These are phyloP conservation scores for Chloroceryle aenea DNA, from an alignment of 2,113 vertebrate genomes.

Conservation along the genomic window DNA sequence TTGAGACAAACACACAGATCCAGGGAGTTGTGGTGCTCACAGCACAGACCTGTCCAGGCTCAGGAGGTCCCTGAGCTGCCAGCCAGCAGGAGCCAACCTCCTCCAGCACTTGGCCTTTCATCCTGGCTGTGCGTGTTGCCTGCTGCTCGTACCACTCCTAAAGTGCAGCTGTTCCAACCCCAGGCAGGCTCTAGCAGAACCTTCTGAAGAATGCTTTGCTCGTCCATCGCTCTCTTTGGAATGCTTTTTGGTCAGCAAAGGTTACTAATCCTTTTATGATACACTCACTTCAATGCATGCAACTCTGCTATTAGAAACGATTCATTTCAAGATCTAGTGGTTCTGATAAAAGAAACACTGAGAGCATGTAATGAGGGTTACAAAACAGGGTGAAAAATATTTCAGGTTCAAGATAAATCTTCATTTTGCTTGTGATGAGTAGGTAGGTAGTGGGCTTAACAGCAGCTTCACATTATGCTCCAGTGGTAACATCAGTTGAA, in stretches of 20 bases:
- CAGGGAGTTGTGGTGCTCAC: background rate
- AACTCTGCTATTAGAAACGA: background rate
- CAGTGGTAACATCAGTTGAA: background rate
- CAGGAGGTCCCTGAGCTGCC: background rate
- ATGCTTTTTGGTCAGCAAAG: background rate
- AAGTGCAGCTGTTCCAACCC: background rate
- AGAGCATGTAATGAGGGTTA: background rate
- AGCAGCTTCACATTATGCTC: background rate
- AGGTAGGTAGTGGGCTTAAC: background rate
- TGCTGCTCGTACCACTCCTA: fast-evolving
- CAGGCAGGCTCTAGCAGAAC: background rate
- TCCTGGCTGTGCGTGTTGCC: background rate
- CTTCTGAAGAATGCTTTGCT: background rate
- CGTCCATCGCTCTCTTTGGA: background rate
- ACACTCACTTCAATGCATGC: background rate
- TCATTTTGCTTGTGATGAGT: background rate
- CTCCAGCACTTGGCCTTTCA: background rate
- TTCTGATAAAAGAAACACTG: background rate
- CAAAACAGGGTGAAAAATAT: background rate
- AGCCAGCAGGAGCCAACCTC: background rate
- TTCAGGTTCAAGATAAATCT: background rate
- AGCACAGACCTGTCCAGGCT: fast-evolving
- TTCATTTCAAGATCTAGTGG: background rate
- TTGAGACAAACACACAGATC: background rate
- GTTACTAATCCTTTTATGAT: background rate